phyloP scores from a whole-genome alignment of 2,888 invertebrate genomes.

The Phlogophora meticulosa region DNA sequence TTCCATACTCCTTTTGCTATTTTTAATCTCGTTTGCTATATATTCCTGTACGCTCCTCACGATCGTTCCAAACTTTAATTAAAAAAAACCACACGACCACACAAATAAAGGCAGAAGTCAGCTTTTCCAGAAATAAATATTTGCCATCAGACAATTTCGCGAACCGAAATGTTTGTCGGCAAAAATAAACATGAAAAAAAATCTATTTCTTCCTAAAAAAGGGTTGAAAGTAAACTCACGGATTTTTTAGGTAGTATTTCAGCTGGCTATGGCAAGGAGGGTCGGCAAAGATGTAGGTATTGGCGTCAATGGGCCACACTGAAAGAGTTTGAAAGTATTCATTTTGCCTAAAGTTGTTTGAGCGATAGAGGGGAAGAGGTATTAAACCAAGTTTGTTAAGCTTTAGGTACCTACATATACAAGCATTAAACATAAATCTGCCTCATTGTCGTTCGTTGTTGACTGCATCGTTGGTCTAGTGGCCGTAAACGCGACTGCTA shows the following conservation, averaged over 20 bases:
- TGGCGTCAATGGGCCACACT: no score
- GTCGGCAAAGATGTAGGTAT: background rate
- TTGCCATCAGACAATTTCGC: slow-evolving; percentile 47
- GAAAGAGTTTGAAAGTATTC: background rate
- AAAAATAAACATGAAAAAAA: slow-evolving; percentile 48
- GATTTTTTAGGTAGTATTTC: slow-evolving; percentile 30
- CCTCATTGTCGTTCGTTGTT: no score
- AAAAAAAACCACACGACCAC: slow-evolving; percentile 8
- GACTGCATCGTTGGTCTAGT: no score
- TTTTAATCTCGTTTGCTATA: slow-evolving; percentile 9
- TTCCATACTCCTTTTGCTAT: no score
- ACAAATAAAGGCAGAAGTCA: slow-evolving; percentile 26
- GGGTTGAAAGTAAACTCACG: slow-evolving; percentile 44
- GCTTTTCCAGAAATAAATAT: slow-evolving; percentile 38
- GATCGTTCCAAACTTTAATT: background rate
- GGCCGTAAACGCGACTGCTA: no score
- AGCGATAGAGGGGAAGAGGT: background rate
- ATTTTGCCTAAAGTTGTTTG: slow-evolving; percentile 1
- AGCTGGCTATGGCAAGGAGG: slow-evolving; percentile 1
- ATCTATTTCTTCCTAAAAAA: slow-evolving; percentile 35
- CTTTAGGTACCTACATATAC: no score
- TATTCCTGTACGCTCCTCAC: slow-evolving; percentile 5
- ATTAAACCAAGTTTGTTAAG: background rate
- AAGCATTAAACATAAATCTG: no score
- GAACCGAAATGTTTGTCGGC: slow-evolving; percentile 41